These are phyloP conservation scores for Acridotheres tristis DNA, from an alignment of 2,797 vertebrate genomes.

Conservation along the genomic window DNA sequence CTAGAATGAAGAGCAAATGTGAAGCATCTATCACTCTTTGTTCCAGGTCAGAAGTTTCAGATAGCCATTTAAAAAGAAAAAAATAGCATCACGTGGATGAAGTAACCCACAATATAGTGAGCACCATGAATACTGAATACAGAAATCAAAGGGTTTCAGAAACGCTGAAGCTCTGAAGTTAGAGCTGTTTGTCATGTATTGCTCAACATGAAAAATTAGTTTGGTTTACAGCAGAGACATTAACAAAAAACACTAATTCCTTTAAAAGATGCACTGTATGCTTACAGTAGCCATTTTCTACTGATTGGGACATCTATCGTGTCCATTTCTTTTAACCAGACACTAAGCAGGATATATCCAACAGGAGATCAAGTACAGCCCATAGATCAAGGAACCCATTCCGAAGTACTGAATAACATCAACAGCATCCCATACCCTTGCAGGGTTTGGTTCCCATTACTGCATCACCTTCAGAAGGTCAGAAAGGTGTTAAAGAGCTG, in stretches of 20 bases:
- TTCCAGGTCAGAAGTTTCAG: slow-evolving; percentile 53
- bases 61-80: slow-evolving; percentile 27
- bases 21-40: slow-evolving; percentile 35
- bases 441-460: background rate
- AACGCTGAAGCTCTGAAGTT: background rate
- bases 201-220: background rate
- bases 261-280: background rate
- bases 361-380: background rate
- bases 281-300: background rate
- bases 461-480: background rate
- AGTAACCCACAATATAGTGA: background rate
- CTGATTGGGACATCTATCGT: background rate
- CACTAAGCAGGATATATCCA: background rate
- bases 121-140: background rate
- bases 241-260: background rate
- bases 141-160: slow-evolving; percentile 1
- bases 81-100: background rate
- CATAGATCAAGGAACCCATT: background rate
- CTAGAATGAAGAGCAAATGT: slow-evolving; percentile 14
- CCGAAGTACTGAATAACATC: background rate
- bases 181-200: background rate
- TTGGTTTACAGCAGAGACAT: background rate
- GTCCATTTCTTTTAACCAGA: background rate
- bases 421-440: background rate
- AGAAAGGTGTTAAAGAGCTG: background rate